Base-by-base conservation (phyloP, 2,797 vertebrate species). In the Buphagus erythrorhynchus region DNA sequence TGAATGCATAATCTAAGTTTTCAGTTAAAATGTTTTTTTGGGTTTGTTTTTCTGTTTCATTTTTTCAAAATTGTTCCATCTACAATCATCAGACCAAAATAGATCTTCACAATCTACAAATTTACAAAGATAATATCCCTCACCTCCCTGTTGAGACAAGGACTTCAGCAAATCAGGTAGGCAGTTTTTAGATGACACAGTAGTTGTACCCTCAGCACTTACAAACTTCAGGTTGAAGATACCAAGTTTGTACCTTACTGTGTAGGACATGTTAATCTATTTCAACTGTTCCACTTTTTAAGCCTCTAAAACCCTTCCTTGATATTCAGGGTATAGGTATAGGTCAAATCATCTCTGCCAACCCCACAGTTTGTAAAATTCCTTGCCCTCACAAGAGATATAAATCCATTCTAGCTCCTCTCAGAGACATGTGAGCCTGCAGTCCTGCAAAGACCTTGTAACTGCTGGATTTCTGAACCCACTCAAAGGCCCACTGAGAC, bases 221-320 rank as follows among this genome's bases (percentile, higher is more conserved):
- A 52, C 45, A 91, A 45, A 66, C 19, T 17, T 48, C 14, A 11
- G 40, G 6, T 29, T 33, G 8, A 63, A 89, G 35, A 55, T 33
- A 13, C 0, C 1, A 0, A 29, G 5, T 58, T 75, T 26, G 8
- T 36, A 62, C 21, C 12, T 78, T 66, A 38, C 8, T 78, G 13
- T 5, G 2, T 6, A 36, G 19, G 22, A 55, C 13, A 33, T 28
- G 5, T 22, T 31, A 2, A n/a, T 28, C 33, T 76, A 1, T 52
- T 86, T 86, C 26, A 71, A 43, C 26, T 45, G 57, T 78, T 85
- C 3, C 22, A 29, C 15, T 61, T 61, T 72, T 76, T 19, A 54
- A 62, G 13, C 6, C 40, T 76, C 58, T 59, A 57, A 83, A 86
- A 8, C 6, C 5, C 3, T 68, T 78, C 25, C 13, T 43, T 54